phyloP scores from a whole-genome alignment of 2,113 vertebrate genomes.

The Ophiodon elongatus region DNA sequence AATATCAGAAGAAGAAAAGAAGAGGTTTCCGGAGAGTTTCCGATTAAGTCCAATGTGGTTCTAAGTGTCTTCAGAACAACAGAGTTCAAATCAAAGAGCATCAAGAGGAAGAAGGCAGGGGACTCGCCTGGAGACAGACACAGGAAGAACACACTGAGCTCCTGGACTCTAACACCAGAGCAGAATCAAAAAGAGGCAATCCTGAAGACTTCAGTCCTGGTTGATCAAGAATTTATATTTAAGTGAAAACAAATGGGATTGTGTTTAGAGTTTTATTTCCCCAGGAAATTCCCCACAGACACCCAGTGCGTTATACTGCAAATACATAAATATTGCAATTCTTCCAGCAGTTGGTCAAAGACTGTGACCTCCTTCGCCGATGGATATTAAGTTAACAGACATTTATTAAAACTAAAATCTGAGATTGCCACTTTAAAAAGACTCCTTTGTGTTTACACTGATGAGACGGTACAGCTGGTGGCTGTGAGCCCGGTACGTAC shows the following conservation, averaged over 20 bases:
- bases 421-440: not conserved
- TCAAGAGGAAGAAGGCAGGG: constrained; percentile 97
- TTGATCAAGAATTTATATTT: not conserved
- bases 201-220: not conserved
- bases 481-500: constrained; percentile 85
- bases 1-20: constrained; percentile 92
- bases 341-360: not conserved
- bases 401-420: not conserved
- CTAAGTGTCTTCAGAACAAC: constrained; percentile 87
- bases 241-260: too few species aligned
- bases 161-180: not conserved
- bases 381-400: not conserved
- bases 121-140: constrained; percentile 88
- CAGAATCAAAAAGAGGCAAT: not conserved
- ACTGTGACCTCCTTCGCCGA: too few species aligned
- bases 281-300: too few species aligned
- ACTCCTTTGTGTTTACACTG: not conserved
- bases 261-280: too few species aligned
- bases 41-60: constrained; percentile 71
- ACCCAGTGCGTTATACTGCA: too few species aligned
- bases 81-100: constrained; percentile 69
- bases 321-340: not conserved
- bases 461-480: not conserved
- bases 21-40: constrained; percentile 75
- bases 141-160: constrained; percentile 10